phyloP scores from a whole-genome alignment of 2,797 vertebrate species.

The Xenops minutus region DNA sequence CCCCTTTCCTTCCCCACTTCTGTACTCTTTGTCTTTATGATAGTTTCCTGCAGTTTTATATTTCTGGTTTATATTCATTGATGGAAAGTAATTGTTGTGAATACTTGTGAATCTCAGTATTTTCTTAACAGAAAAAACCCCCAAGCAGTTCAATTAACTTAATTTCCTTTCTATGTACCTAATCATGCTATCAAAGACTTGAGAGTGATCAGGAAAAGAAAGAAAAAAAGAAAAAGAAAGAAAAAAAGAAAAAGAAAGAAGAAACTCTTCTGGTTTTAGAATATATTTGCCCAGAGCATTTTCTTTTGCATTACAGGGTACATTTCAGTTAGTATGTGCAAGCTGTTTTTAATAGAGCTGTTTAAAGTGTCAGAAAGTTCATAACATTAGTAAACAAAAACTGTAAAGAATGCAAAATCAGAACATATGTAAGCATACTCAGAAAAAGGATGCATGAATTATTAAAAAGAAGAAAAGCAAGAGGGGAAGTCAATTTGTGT shows the following conservation, averaged over 20 bases:
- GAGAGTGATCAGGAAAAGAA: not conserved
- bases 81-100: not conserved
- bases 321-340: constrained; percentile 7
- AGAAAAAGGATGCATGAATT: constrained; percentile 75
- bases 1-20: not conserved
- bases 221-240: not conserved
- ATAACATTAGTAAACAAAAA: not conserved
- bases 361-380: not conserved
- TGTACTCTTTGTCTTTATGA: not conserved
- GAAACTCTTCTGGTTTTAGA: not conserved
- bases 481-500: constrained; percentile 80
- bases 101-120: not conserved
- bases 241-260: not conserved
- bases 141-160: not conserved
- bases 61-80: not conserved
- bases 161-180: not conserved
- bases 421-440: not conserved
- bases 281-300: not conserved
- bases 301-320: not conserved
- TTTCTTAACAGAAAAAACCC: not conserved
- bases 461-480: constrained; percentile 78
- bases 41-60: not conserved
- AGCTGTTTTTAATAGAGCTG: constrained; percentile 2
- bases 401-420: not conserved
- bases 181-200: not conserved